Percentiles rank a stretch among this genome's conserved stretches.
phyloP scores from a whole-genome alignment of 1,140 invertebrate species.

The Zaprionus vittiger region DNA sequence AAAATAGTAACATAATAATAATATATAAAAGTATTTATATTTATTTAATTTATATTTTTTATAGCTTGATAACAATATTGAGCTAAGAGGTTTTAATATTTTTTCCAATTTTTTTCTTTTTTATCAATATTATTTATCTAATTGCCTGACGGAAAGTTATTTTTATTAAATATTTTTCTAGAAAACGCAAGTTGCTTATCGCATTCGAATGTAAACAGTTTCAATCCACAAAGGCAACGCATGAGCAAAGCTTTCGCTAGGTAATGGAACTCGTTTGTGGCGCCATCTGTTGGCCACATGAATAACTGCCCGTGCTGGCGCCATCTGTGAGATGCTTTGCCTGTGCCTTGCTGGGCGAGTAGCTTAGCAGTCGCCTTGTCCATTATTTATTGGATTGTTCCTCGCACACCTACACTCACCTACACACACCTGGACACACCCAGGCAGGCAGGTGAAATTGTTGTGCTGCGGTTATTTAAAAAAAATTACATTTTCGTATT shows the following conservation, averaged over 20 bases:
- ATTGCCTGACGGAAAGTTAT: not conserved
- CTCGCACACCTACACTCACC: slow-evolving; percentile 1
- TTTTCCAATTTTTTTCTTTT: not conserved
- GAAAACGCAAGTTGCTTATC: not conserved
- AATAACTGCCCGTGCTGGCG: slow-evolving; percentile 2
- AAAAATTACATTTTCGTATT: slow-evolving; percentile 59
- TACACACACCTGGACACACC: not conserved
- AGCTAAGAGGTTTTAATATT: not conserved
- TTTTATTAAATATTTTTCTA: not conserved
- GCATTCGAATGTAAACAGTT: not conserved
- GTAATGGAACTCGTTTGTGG: slow-evolving; percentile 59
- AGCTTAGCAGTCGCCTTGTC: slow-evolving; percentile 21
- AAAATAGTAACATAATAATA: too few relatives aligned
- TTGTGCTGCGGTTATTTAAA: slow-evolving; percentile 59
- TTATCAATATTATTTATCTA: not conserved
- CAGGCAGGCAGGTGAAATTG: slow-evolving; percentile 21
- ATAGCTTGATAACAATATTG: not conserved
- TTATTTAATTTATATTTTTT: too few relatives aligned
- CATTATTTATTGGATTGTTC: slow-evolving; percentile 29
- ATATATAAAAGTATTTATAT: too few relatives aligned
- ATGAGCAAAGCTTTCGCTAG: slow-evolving; percentile 39
- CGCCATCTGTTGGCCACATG: slow-evolving; percentile 38
- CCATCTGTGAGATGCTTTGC: slow-evolving; percentile 58
- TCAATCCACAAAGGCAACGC: slow-evolving; percentile 29
- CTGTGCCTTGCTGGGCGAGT: not conserved